Conservation (phyloP, 2,888 invertebrate genomes). For the Byasa hedistus region DNA sequence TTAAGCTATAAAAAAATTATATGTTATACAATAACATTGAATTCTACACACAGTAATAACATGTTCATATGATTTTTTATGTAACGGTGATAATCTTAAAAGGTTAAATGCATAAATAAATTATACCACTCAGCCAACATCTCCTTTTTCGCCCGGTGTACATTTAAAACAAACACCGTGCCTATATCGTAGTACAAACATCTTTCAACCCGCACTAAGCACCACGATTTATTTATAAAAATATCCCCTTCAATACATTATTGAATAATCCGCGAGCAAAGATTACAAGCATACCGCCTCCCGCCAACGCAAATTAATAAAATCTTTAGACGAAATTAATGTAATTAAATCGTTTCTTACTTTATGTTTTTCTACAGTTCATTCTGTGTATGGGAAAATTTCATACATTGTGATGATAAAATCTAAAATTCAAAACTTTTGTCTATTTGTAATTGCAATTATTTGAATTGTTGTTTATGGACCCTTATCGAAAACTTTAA, state of each 20-base stretch:
- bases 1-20: no score
- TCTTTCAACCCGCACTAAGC: slow-evolving; percentile 45
- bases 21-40: no score
- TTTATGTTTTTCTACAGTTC: slow-evolving; percentile 39
- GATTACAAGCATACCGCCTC: slow-evolving; percentile 47
- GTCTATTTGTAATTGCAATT: background rate
- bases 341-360: slow-evolving; percentile 50
- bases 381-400: slow-evolving; percentile 30
- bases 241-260: slow-evolving; percentile 55
- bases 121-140: background rate
- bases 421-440: background rate
- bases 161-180: slow-evolving; percentile 53
- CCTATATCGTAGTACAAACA: slow-evolving; percentile 49
- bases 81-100: no score
- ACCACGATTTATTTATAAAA: slow-evolving; percentile 47
- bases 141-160: slow-evolving; percentile 44
- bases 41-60: no score
- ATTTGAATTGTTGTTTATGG: no score
- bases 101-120: background rate
- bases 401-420: background rate
- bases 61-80: no score
- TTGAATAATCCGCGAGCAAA: slow-evolving; percentile 62
- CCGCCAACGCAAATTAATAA: slow-evolving; percentile 65
- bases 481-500: no score
- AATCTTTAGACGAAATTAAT: slow-evolving; percentile 57